Base-by-base conservation (phyloP, 1,140 invertebrate genomes). In the Caenorhabditis inopinata region DNA sequence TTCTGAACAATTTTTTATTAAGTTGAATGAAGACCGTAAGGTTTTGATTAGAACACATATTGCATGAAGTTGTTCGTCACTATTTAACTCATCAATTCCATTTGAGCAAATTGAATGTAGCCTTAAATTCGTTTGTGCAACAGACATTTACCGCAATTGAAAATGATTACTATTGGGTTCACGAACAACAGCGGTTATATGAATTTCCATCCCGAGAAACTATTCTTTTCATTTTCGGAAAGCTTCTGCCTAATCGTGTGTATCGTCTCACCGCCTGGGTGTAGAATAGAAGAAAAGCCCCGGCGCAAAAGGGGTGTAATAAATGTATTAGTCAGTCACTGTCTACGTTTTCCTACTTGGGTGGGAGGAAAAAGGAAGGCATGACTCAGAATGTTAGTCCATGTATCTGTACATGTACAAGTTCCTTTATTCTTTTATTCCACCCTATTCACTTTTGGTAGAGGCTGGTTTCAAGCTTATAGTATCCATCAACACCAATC, bases 281-380 rank as follows among this genome's bases (percentile, higher is more conserved):
- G 32, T n/a, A 38, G 27, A 32, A 32, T 1, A 58, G 4, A 4
- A 23, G 21, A 21, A 51, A 51, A 51, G 4, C 48, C 48, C 48
- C 29, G 25, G 32, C 58, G 58, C 32, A 68, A 38, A 68, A 68
- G 58, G 51, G 58, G 58, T 68, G 58, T 68, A 68, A 68, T 68
- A 68, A 68, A 68, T 68, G 58, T 68, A 68, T 68, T 68, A 68
- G 58, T 68, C 58, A 68, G 58, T 68, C 32, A 68, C 5, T 68
- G 58, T 68, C 58, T 32, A 58, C 53, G 53, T 58, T 32, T 58
- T 68, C 32, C 32, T 68, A 38, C 32, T 38, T 38, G 51, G 51
- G 51, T 58, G 27, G 51, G 16, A 23, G 25, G 27, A 32, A 16
- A 9, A 58, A 51, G 49, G 6, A 51, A 51, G 58, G 58, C 32